Evolutionary conservation across 2,113 vertebrate species (phyloP).

Genomic region (Chelonoidis abingdonii): DNA sequence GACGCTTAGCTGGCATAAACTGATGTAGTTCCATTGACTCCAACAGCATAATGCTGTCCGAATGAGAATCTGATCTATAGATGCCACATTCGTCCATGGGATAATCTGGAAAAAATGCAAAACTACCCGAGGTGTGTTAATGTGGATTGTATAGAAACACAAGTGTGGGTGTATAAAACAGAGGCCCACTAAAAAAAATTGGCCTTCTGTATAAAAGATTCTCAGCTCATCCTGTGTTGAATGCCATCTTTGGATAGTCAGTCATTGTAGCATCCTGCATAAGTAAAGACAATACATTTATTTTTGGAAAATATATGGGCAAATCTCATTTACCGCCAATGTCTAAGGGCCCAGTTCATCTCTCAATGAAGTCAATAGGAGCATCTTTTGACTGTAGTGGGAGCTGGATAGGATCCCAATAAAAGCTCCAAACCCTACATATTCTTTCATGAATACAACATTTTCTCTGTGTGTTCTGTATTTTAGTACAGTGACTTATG

Average conservation of each 20-base stretch:
- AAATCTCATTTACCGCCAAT: neutral
- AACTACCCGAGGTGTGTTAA: neutral
- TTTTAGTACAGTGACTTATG: neutral
- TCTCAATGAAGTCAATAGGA: neutral
- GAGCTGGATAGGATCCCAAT: neutral
- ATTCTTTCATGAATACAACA: neutral
- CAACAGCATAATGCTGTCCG: neutral
- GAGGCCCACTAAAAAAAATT: neutral
- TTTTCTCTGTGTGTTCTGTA: fast-evolving
- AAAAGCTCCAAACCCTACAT: neutral
- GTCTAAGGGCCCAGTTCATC: fast-evolving
- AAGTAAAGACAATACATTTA: neutral
- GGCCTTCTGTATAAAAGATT: neutral
- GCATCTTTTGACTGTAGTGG: neutral
- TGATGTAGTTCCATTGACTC: neutral
- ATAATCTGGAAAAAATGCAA: neutral
- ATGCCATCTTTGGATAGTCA: fast-evolving
- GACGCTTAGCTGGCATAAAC: neutral
- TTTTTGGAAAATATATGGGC: neutral
- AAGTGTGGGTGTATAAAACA: neutral
- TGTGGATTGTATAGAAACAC: neutral
- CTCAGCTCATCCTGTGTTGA: fast-evolving
- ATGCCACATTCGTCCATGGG: neutral
- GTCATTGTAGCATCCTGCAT: neutral
- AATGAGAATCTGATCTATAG: neutral